Evolutionary conservation across 2,888 invertebrate genomes (phyloP), one percentile per base, ranked within the genome.

Genomic region (Blastobasis adustella): DNA sequence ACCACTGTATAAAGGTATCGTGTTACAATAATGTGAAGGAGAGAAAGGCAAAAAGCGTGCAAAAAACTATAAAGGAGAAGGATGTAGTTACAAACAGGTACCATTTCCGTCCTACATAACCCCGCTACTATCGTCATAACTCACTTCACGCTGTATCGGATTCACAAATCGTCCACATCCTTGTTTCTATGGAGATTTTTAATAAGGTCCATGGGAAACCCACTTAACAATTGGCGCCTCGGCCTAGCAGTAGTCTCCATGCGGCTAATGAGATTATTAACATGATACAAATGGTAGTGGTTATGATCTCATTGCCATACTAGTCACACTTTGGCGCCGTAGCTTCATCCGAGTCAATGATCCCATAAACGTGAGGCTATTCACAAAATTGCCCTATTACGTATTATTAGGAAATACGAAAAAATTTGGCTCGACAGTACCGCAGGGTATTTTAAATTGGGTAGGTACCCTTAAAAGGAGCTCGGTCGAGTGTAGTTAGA

Each of bases 61-160:
- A 63, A 63, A 74, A 67, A 67, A 67, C 62, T 65, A n/a, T 64
- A 61, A 62, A 71, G 63, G 64, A 63, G 56, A 68, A 73, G 77
- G 76, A 74, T 76, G 73, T 68, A 66, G 65, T 59, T 66, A 69
- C 64, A 72, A 79, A 82, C 82, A 71, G 80, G 80, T 81, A 74
- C 66, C 68, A 71, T 75, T 79, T 82, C 82, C 82, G 78, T 79
- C 66, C 63, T 62, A 61, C 65, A 47, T 45, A 10, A 45, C 46
- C 52, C 6, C 3, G 23, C 43, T 47, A 45, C 43, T 39, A 44
- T 39, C 10, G 40, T 9, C 4, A 38, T 36, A 36, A 50, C 46
- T 43, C 37, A n/a, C 6, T 39, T 45, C 9, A 10, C 8, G 43
- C 23, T 23, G 23, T 23, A 23, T 23, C 23, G 23, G 23, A 23